Evolutionary conservation across 2,888 invertebrate species (phyloP).

Genomic region (Volucella inanis): DNA sequence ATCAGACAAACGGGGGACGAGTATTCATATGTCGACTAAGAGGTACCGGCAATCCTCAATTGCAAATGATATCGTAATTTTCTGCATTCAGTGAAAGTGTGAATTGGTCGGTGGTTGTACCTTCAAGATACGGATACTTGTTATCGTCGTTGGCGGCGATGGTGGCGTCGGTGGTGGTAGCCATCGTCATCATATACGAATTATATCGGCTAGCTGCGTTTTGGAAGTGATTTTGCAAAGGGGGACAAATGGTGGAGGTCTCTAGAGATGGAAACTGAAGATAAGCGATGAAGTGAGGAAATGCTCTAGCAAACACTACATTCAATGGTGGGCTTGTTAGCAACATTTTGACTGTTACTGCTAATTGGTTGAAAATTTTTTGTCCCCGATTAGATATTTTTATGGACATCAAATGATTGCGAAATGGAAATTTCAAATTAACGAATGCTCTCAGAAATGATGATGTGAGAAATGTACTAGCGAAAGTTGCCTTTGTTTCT

Average conservation of each 20-base stretch:
- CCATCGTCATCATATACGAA: background rate
- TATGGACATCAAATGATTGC: conserved; percentile 63
- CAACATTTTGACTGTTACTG: conserved; percentile 62
- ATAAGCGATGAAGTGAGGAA: conserved; percentile 55
- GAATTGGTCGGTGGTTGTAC: conserved; percentile 61
- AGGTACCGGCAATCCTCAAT: conserved; percentile 47
- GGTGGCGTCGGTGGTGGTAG: conserved; percentile 11
- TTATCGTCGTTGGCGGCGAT: conserved; percentile 46
- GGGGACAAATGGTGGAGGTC: conserved; percentile 35
- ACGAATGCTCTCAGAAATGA: background rate
- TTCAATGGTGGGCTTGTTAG: conserved; percentile 38
- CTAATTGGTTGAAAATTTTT: conserved; percentile 73
- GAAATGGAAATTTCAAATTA: conserved; percentile 57
- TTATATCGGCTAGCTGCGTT: conserved; percentile 45
- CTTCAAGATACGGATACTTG: conserved; percentile 42
- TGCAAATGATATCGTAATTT: conserved; percentile 72
- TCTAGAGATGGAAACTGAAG: conserved; percentile 48
- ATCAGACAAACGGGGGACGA: conserved; percentile 35
- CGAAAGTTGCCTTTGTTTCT: conserved; percentile 25
- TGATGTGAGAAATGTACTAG: conserved; percentile 42
- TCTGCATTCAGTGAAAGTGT: conserved; percentile 66
- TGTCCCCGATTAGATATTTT: conserved; percentile 70
- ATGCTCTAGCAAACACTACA: conserved; percentile 40
- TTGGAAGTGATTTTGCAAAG: conserved; percentile 35
- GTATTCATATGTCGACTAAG: conserved; percentile 5